Evolutionary conservation across 2,113 vertebrate species (phyloP).

Genomic region (Stercorarius parasiticus): DNA sequence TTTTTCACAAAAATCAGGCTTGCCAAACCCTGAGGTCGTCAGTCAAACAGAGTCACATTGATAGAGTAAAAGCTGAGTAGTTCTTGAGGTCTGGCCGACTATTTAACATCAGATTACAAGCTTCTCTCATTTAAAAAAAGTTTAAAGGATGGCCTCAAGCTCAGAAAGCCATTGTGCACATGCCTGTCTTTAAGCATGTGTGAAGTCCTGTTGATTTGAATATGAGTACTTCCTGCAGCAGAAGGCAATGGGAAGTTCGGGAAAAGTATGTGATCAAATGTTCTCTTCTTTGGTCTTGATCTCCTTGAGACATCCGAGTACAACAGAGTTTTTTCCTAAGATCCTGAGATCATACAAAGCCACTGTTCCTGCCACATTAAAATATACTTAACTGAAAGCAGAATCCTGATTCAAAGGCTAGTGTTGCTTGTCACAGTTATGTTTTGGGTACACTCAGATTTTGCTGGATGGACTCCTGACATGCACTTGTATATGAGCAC

Average conservation of each 20-base stretch:
- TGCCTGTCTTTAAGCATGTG: not conserved
- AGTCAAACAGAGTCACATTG: not conserved
- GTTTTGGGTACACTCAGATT: not conserved
- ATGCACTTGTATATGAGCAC: fast-evolving
- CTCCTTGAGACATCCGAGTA: not conserved
- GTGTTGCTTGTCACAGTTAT: not conserved
- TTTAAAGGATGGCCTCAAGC: not conserved
- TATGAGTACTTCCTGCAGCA: not conserved
- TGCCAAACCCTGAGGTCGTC: not conserved
- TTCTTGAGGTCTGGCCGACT: not conserved
- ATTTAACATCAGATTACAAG: not conserved
- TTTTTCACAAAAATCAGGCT: not conserved
- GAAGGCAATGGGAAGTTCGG: not conserved
- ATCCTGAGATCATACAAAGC: not conserved
- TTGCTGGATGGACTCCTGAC: not conserved
- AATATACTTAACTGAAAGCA: not conserved
- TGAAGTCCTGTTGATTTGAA: not conserved
- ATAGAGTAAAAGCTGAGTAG: not conserved
- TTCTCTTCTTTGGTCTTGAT: not conserved
- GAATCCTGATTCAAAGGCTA: not conserved
- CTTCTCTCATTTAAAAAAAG: not conserved
- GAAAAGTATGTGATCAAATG: not conserved
- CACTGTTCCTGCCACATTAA: not conserved
- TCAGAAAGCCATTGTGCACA: not conserved
- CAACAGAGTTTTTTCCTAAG: not conserved